Conservation (phyloP, 2,888 invertebrate species). For the Seira sanloemensis region DNA sequence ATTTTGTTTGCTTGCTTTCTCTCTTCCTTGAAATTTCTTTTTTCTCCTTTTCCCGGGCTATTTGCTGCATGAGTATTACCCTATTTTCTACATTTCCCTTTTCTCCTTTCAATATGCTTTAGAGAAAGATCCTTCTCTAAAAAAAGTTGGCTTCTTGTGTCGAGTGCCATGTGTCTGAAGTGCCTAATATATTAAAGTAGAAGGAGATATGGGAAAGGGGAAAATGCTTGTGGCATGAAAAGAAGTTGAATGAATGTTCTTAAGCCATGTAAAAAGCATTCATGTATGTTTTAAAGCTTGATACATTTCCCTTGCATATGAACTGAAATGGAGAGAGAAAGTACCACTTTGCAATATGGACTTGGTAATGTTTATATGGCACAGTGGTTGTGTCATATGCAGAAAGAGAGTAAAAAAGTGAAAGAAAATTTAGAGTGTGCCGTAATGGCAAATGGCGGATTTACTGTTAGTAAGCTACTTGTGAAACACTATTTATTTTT, state of each 20-base stretch:
- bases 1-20: constrained; percentile 45
- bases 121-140: background rate
- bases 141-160: background rate
- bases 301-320: no score
- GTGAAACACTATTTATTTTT: constrained; percentile 53
- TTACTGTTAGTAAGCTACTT: constrained; percentile 65
- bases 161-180: background rate
- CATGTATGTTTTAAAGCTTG: constrained; percentile 40
- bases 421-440: constrained; percentile 47
- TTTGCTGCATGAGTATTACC: constrained; percentile 48
- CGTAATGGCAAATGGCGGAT: constrained; percentile 63
- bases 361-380: constrained; percentile 3
- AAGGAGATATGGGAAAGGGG: constrained; percentile 11
- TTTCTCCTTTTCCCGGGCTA: constrained; percentile 47
- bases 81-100: constrained; percentile 21
- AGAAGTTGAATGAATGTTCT: constrained; percentile 24
- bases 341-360: constrained; percentile 5
- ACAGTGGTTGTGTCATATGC: background rate
- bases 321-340: constrained; percentile 5
- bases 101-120: background rate
- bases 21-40: background rate
- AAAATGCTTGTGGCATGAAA: constrained; percentile 44
- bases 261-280: constrained; percentile 27
- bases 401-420: background rate
- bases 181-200: background rate